Evolutionary conservation across 2,113 vertebrate genomes (phyloP), one percentile per base, ranked within the genome.

Genomic region (Zosterops borbonicus): DNA sequence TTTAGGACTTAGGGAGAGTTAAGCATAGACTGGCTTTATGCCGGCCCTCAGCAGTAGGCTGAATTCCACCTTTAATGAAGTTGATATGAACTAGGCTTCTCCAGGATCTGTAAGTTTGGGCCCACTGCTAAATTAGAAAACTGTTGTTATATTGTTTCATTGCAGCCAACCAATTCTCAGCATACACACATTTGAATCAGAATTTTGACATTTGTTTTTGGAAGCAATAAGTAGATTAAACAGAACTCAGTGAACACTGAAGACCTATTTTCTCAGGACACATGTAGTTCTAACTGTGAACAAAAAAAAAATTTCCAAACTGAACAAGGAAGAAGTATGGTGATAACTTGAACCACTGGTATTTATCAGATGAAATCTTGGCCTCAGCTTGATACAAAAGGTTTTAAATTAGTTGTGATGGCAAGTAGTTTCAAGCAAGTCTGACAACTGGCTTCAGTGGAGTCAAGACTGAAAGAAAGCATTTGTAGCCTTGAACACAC

Each of bases 51-150:
- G 91, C 91, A 91, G 81, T 65, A 92, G 78, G 39, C 55, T 78
- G 85, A 96, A 96, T 96, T 94, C 93, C 85, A 89, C 60, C 33
- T 74, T 90, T 91, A 88, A 90, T 90, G 59, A 94, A 89, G n/a
- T 35, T 2, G 2, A 20, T 41, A 37, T 14, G 56, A 94, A 70
- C 7, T 9, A 90, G 44, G 68, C 64, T 93, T 87, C 73, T 90
- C 68, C 20, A 91, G 42, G 8, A 74, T 39, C 56, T 93, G 27
- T 33, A 92, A 41, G 29, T 88, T 13, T 27, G 4, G 17, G 21
- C 25, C n/a, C 37, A 63, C 35, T n/a, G n/a, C 37, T 53, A 80
- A 62, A 86, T 33, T 37, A 59, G 25, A 83, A 79, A 94, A 63
- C 22, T 37, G 9, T 22, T 47, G 7, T 74, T 74, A 47, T 1